Percentiles rank a stretch among this genome's conserved stretches.
Evolutionary conservation across 2,797 vertebrate species (phyloP).

Genomic region (Dicrostonyx torquatus): DNA sequence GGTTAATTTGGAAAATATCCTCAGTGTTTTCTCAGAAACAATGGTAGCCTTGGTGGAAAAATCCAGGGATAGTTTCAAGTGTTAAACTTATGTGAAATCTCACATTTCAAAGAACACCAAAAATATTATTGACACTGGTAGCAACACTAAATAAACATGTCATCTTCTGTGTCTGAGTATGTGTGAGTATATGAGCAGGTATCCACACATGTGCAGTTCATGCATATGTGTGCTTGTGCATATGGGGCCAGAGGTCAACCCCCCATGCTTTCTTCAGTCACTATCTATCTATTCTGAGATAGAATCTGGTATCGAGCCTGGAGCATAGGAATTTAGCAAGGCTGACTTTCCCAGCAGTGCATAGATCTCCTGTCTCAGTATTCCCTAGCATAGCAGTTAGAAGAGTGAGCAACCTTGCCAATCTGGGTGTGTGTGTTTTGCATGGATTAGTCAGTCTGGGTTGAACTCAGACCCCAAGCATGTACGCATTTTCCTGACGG

Average conservation of each 20-base stretch:
- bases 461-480: neutral
- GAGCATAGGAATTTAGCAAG: neutral
- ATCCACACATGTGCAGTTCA: too few species aligned
- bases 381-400: too few species aligned
- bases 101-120: conserved; percentile 55
- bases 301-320: neutral
- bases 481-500: neutral
- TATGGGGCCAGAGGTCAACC: neutral
- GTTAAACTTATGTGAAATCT: conserved; percentile 31
- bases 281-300: neutral
- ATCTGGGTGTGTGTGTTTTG: neutral
- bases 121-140: conserved; percentile 32
- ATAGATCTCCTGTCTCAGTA: neutral
- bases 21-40: conserved; percentile 39
- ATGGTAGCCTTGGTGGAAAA: neutral
- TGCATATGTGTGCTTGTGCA: neutral
- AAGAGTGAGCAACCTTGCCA: too few species aligned
- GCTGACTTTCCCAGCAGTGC: neutral
- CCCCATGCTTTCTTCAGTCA: neutral
- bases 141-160: neutral
- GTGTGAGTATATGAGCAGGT: neutral
- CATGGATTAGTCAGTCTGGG: neutral
- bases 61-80: neutral
- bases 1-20: conserved; percentile 29
- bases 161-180: neutral